Evolutionary conservation across 2,797 vertebrate genomes (phyloP).

Genomic region (Champsocephalus gunnari): DNA sequence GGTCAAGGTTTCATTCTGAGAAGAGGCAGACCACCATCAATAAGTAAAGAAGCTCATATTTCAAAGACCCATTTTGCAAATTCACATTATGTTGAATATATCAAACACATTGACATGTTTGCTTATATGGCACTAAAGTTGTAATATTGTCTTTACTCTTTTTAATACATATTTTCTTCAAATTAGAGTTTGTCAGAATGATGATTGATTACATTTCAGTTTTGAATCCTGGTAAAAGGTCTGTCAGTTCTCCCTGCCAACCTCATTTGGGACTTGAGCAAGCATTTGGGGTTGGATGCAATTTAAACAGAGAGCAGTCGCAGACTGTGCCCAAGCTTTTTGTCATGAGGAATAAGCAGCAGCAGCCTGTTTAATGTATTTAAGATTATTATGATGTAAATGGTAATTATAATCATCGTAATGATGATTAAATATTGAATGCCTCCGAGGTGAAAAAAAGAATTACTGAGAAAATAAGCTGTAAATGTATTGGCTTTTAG

Average conservation of each 20-base stretch:
- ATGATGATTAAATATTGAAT: constrained; percentile 78
- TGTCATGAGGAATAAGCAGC: constrained; percentile 75
- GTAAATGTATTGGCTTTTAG: constrained; percentile 56
- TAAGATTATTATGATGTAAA: constrained; percentile 79
- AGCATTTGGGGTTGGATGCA: constrained; percentile 45
- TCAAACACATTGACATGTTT: constrained; percentile 44
- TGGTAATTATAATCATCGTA: constrained; percentile 76
- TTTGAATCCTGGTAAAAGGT: constrained; percentile 40
- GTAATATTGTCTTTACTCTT: constrained; percentile 2
- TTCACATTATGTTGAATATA: constrained; percentile 42
- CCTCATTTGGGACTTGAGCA: constrained; percentile 55
- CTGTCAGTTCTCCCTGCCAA: constrained; percentile 41
- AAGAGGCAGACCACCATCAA: constrained; percentile 13
- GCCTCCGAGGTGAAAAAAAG: constrained; percentile 77
- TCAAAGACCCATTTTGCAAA: constrained; percentile 35
- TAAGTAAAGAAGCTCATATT: constrained; percentile 7
- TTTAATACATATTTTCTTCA: constrained; percentile 31
- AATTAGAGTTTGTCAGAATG: constrained; percentile 52
- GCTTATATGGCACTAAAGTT: constrained; percentile 49
- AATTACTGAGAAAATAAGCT: constrained; percentile 61
- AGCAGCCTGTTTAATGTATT: constrained; percentile 77
- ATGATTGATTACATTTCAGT: constrained; percentile 43
- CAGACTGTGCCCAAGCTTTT: constrained; percentile 62
- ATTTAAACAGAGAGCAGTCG: constrained; percentile 58
- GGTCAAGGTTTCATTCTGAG: constrained; percentile 37